Evolutionary conservation across 2,113 vertebrate genomes (phyloP).

Genomic region (Pionites leucogaster): DNA sequence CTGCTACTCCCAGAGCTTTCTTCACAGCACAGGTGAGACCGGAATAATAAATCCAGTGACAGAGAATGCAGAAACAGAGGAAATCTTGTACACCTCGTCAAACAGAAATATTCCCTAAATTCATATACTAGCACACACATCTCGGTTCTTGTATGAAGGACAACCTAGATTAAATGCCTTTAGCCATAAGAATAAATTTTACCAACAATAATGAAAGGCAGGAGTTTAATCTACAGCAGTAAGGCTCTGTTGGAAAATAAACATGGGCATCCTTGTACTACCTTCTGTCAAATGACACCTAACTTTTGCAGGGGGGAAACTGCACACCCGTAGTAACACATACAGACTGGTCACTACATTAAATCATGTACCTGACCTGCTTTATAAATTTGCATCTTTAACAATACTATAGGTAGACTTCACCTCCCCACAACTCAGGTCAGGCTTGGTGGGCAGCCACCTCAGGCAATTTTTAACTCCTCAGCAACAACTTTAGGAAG

Average conservation of each 20-base stretch:
- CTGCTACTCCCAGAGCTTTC: not conserved
- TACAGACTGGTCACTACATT: not conserved
- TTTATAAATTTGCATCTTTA: not conserved
- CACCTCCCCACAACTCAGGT: not conserved
- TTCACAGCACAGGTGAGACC: not conserved
- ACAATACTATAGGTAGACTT: not conserved
- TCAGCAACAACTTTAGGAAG: not conserved
- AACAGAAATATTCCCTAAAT: not conserved
- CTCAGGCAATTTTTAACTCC: not conserved
- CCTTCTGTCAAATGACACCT: not conserved
- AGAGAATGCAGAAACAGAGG: not conserved
- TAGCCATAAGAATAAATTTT: not conserved
- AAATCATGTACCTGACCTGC: not conserved
- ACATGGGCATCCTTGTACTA: not conserved
- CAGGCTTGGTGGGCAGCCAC: not conserved
- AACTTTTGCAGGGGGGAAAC: not conserved
- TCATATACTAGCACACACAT: not conserved
- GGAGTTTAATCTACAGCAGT: not conserved
- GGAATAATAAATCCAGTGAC: not conserved
- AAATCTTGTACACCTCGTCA: not conserved
- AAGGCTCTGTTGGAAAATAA: not conserved
- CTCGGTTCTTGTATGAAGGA: not conserved
- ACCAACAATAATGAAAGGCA: not conserved
- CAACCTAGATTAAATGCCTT: not conserved
- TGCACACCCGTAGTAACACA: accelerated